Evolutionary conservation across 2,888 invertebrate species (phyloP), one percentile per base, ranked within the genome.

Genomic region (Clistopyga incitator): DNA sequence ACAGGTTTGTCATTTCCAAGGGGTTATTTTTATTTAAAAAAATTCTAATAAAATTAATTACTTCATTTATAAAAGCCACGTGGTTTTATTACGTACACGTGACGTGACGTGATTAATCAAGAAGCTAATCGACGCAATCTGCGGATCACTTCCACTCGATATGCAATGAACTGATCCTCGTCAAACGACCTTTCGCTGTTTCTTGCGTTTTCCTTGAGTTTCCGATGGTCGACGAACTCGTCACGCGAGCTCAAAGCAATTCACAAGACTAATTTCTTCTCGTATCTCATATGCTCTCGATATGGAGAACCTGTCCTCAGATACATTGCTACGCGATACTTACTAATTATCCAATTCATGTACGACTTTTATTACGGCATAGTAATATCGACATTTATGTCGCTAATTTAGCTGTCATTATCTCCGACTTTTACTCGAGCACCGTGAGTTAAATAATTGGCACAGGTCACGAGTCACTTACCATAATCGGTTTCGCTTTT

Each of bases 111-210:
- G 83, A 76, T 83, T 82, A n/a, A 75, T 79, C 75, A 29, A 82
- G 70, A 78, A 75, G 70, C 64, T 15, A 0, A 29, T 42, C 38
- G 11, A 59, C 47, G 47, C 45, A 18, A 64, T 45, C 54, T 50
- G 20, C 45, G 68, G 56, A 54, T 59, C 25, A 50, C 65, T 74
- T 76, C 54, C 67, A 45, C 25, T 71, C 13, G 64, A 64, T 50
- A 76, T 47, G 25, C 67, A 42, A 83, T 50, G 75, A 79, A 79
- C 38, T 75, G 70, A 65, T 75, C 65, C 78, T 71, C 70, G 75
- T 20, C 78, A 47, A 65, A 82, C 78, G 82, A 82, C 79, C 71
- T 79, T 82, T 82, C 79, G 82, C 71, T 79, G 76, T 82, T 75
- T 71, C 76, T 45, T 76, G 65, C 47, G 56, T 59, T 82, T 82